Evolutionary conservation across 1,140 invertebrate genomes (phyloP).

Genomic region (Anastatus disparis): DNA sequence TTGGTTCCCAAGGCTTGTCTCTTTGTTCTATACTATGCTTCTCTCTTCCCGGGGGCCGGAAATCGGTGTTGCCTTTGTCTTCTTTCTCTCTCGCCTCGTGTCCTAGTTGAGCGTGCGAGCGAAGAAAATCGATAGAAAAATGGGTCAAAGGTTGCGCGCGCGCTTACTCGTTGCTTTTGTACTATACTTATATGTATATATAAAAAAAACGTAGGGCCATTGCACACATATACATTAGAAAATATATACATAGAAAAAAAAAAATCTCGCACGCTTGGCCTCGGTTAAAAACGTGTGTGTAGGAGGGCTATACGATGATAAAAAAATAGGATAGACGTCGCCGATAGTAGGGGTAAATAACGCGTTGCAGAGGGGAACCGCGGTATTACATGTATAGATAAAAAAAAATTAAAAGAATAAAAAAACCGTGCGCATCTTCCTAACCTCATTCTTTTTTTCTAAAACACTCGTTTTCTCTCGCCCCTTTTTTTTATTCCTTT

Average conservation of each 20-base stretch:
- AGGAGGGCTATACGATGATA: background rate
- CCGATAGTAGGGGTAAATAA: background rate
- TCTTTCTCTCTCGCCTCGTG: slow-evolving; percentile 26
- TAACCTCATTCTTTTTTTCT: slow-evolving; percentile 22
- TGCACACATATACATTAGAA: background rate
- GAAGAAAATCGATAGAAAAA: slow-evolving; percentile 62
- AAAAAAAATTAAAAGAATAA: too few species aligned
- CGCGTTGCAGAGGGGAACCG: background rate
- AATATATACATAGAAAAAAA: too few species aligned
- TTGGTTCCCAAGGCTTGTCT: too few species aligned
- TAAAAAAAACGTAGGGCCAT: slow-evolving; percentile 7
- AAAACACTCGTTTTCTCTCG: background rate
- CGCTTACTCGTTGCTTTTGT: too few species aligned
- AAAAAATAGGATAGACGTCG: background rate
- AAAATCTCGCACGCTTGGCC: background rate
- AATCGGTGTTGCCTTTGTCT: slow-evolving; percentile 27
- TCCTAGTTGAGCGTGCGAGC: slow-evolving; percentile 46
- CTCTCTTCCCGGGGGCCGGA: slow-evolving; percentile 23
- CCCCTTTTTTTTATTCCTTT: too few species aligned
- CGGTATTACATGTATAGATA: too few species aligned
- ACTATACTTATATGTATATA: too few species aligned
- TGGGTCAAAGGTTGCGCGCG: slow-evolving; percentile 59
- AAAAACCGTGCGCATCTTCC: slow-evolving; percentile 1
- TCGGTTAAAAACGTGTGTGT: background rate
- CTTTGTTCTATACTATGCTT: too few species aligned